These are phyloP conservation scores for Salarias fasciatus DNA, from an alignment of 2,797 vertebrate genomes.

Conservation along the genomic window DNA sequence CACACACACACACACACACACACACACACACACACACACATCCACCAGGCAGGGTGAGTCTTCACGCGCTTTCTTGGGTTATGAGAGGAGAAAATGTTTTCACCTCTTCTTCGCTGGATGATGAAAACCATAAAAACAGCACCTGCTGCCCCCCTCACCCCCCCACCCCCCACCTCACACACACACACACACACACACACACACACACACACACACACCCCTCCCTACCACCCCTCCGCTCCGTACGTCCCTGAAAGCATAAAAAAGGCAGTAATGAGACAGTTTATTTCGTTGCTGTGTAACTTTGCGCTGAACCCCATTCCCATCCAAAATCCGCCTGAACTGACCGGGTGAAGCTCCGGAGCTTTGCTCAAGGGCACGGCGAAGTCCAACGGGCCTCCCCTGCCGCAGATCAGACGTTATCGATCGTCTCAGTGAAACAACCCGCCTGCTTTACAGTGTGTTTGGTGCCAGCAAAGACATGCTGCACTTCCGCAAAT, in stretches of 20 bases:
- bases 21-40: conserved; percentile 15
- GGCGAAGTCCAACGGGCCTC: neutral
- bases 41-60: conserved; percentile 29
- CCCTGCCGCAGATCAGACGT: neutral
- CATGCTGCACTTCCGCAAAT: conserved; percentile 40
- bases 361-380: conserved; percentile 15
- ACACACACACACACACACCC: no score
- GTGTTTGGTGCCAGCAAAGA: conserved; percentile 17
- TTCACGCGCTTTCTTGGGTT: conserved; percentile 64
- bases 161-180: no score
- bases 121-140: conserved; percentile 74
- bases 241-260: conserved; percentile 37
- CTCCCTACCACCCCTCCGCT: neutral
- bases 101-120: conserved; percentile 70
- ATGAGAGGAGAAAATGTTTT: conserved; percentile 76
- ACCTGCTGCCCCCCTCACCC: conserved; percentile 58
- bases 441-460: conserved; percentile 18
- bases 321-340: conserved; percentile 11
- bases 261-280: conserved; percentile 51
- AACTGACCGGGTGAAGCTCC: conserved; percentile 4
- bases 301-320: conserved; percentile 10
- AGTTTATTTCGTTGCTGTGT: conserved; percentile 41
- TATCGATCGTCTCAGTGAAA: conserved; percentile 6
- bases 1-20: conserved; percentile 12
- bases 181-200: no score